These are phyloP conservation scores for Oncorhynchus keta DNA, from an alignment of 2,113 vertebrate genomes.

Conservation along the genomic window DNA sequence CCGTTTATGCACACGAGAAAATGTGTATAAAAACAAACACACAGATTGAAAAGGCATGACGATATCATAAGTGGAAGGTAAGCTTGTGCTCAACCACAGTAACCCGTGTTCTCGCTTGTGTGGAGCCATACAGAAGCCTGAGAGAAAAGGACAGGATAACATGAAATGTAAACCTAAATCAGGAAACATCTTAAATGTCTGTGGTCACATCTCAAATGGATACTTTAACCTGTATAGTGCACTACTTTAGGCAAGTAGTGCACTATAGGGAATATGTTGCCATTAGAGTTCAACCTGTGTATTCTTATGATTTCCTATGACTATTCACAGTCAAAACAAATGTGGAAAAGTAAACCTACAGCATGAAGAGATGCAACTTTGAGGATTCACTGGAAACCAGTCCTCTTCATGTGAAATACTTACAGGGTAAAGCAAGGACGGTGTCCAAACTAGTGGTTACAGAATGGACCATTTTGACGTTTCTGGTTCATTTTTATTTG, in stretches of 20 bases:
- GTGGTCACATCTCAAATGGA: not conserved
- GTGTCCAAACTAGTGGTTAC: conserved; percentile 38
- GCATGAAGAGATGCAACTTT: conserved; percentile 48
- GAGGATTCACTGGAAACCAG: conserved; percentile 30
- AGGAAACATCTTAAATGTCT: not conserved
- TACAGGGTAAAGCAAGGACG: conserved; percentile 25
- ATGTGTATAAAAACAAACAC: conserved; percentile 19
- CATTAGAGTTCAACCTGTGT: too few relatives aligned
- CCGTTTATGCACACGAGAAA: conserved; percentile 15
- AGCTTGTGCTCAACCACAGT: conserved; percentile 22
- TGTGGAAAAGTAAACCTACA: conserved; percentile 9
- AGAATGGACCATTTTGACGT: conserved; percentile 23
- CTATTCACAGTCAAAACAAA: conserved; percentile 15
- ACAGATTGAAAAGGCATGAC: conserved; percentile 45
- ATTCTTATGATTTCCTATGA: conserved; percentile 3
- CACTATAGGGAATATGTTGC: too few relatives aligned
- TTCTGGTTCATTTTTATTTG: conserved; percentile 1
- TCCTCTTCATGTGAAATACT: conserved; percentile 14
- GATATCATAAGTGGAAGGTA: conserved; percentile 7
- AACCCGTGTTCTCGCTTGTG: conserved; percentile 35
- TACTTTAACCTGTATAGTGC: too few relatives aligned
- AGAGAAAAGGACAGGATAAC: conserved; percentile 33
- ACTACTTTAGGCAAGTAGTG: too few relatives aligned
- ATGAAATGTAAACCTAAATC: conserved; percentile 25
- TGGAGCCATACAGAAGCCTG: conserved; percentile 14